These are phyloP conservation scores for Gouania willdenowi DNA, from an alignment of 2,797 vertebrate genomes.

Conservation along the genomic window DNA sequence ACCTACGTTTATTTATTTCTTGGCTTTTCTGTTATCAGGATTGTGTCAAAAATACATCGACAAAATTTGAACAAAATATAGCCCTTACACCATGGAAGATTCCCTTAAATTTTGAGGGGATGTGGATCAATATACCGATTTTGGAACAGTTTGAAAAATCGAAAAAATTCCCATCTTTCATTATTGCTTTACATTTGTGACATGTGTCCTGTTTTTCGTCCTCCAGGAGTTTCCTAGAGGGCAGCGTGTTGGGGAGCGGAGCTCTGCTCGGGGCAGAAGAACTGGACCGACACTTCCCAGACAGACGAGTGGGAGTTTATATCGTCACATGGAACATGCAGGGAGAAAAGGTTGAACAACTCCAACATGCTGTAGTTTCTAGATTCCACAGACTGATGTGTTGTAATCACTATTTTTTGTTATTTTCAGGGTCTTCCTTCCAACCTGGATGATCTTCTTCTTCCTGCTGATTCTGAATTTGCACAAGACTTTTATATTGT, in stretches of 20 bases:
- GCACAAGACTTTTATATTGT: slow-evolving; percentile 94
- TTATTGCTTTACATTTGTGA: too few species aligned
- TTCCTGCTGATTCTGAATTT: slow-evolving; percentile 89
- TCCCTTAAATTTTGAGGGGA: too few species aligned
- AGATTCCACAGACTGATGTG: not conserved
- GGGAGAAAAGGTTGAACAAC: slow-evolving; percentile 83
- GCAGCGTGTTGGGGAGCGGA: slow-evolving; percentile 87
- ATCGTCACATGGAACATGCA: slow-evolving; percentile 98
- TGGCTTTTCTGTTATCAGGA: too few species aligned
- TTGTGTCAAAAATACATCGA: too few species aligned
- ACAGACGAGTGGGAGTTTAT: slow-evolving; percentile 83
- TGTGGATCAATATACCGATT: too few species aligned
- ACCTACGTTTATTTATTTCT: too few species aligned
- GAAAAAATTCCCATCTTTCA: too few species aligned
- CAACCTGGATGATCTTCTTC: slow-evolving; percentile 89
- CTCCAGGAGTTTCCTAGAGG: slow-evolving; percentile 92
- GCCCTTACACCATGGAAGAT: too few species aligned
- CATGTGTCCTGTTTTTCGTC: not conserved
- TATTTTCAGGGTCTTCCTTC: slow-evolving; percentile 81
- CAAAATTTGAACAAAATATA: too few species aligned
- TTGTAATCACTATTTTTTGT: slow-evolving; percentile 12
- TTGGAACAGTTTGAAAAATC: too few species aligned
- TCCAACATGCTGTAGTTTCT: not conserved
- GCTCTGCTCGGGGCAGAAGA: slow-evolving; percentile 93
- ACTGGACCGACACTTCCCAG: slow-evolving; percentile 90